These are phyloP conservation scores for Platypus cylindrus DNA, from an alignment of 2,888 invertebrate species.

Conservation along the genomic window DNA sequence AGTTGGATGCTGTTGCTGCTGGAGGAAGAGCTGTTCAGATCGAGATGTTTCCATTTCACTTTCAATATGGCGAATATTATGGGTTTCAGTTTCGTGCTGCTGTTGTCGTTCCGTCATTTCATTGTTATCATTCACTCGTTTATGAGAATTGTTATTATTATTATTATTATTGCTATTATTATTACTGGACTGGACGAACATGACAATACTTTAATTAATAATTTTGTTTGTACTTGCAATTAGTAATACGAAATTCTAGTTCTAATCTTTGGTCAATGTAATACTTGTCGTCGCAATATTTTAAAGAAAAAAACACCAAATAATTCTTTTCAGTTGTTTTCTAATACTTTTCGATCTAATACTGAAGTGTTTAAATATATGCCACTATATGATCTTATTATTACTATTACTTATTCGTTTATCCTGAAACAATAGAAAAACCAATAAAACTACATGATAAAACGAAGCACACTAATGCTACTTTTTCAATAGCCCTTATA, in stretches of 20 bases:
- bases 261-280: conserved; percentile 10
- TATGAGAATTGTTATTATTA: conserved; percentile 6
- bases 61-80: conserved; percentile 2
- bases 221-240: conserved; percentile 2
- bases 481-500: no score
- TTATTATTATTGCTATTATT: no score
- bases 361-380: conserved; percentile 6
- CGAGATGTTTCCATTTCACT: no score
- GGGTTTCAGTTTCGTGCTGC: neutral
- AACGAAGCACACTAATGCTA: no score
- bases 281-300: no score
- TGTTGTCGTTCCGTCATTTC: neutral
- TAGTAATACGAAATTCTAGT: neutral
- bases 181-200: conserved; percentile 13
- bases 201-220: neutral
- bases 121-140: conserved; percentile 3
- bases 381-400: neutral
- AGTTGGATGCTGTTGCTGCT: no score
- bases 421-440: conserved; percentile 5
- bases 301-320: no score
- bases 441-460: no score
- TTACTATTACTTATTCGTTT: neutral
- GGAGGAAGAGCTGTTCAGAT: no score
- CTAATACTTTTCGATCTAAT: conserved; percentile 12
- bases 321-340: no score